Evolutionary conservation across 2,888 invertebrate species (phyloP), one percentile per base, ranked within the genome.

Genomic region (Leucophora obtusa): DNA sequence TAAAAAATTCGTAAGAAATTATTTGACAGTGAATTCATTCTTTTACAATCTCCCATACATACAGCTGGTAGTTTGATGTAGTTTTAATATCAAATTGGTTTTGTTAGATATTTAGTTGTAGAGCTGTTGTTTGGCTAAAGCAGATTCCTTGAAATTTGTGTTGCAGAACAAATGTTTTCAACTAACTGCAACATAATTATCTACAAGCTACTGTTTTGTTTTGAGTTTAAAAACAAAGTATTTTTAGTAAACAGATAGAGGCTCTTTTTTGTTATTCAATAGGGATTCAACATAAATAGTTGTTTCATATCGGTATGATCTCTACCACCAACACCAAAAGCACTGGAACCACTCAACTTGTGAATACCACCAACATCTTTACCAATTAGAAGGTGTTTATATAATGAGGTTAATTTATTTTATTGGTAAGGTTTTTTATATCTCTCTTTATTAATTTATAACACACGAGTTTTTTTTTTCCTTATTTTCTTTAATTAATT

Each of bases 121-220:
- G 15, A 15, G 28, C 28, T 28, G 28, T 73, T 51, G 35, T 28
- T 56, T 38, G 35, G 9, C 24, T 14, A 15, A 56, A 62, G n/a
- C 54, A 75, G 50, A 83, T 87, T 88, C 88, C 84, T 82, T 84
- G 86, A 86, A 88, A 87, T 87, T 85, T 83, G 84, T 84, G 85
- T 84, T 84, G 83, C 84, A 84, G 83, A 87, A 88, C 86, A 87
- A 88, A 87, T 88, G 87, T 24, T 18, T 53, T 63, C 1, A 28
- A 87, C 83, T 85, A 83, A 79, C 53, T 33, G 58, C 54, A 63
- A 62, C 65, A 71, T 87, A 85, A 87, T 87, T 86, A 87, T 70
- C 69, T 76, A 79, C 56, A 66, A 77, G 85, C 85, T 86, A 86
- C 86, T 84, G 86, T 84, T 83, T 84, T 84, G 86, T 84, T 83